Percentiles rank a stretch among this genome's conserved stretches.
Conservation (phyloP, 2,113 vertebrate species). For the Cochlearius cochlearius region DNA sequence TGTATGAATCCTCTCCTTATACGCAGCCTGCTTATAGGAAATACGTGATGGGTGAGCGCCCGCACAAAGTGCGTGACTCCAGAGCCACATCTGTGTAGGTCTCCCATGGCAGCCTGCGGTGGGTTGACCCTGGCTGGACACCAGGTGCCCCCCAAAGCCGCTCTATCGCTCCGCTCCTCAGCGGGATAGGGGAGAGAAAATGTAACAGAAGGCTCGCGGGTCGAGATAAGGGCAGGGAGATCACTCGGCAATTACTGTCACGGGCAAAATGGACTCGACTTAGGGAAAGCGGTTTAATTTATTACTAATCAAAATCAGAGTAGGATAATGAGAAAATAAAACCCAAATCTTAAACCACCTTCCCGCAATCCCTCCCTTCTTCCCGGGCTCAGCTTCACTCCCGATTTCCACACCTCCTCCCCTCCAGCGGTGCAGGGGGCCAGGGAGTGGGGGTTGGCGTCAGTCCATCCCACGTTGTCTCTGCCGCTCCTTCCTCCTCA, state of each 20-base stretch:
- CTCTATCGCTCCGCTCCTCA: background rate
- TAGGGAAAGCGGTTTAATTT: background rate
- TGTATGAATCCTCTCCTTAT: background rate
- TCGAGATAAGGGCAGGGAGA: background rate
- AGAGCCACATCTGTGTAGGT: background rate
- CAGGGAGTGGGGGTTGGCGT: too few relatives aligned
- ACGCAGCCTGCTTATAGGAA: accelerated
- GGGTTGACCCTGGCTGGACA: background rate
- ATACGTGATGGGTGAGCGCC: background rate
- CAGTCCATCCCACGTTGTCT: too few relatives aligned
- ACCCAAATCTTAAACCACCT: background rate
- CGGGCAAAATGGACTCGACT: background rate
- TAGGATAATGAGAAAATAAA: background rate
- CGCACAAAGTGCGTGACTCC: background rate
- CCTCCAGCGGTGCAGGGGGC: too few relatives aligned
- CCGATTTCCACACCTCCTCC: background rate
- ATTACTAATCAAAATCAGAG: background rate
- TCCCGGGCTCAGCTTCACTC: background rate
- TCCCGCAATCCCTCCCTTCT: background rate
- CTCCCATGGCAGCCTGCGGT: background rate
- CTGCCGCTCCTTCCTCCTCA: too few relatives aligned
- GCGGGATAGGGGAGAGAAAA: background rate
- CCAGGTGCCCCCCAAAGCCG: background rate
- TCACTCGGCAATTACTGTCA: background rate
- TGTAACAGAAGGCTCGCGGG: background rate